phyloP scores from a whole-genome alignment of 1,140 invertebrate species.

The Pissodes strobi region DNA sequence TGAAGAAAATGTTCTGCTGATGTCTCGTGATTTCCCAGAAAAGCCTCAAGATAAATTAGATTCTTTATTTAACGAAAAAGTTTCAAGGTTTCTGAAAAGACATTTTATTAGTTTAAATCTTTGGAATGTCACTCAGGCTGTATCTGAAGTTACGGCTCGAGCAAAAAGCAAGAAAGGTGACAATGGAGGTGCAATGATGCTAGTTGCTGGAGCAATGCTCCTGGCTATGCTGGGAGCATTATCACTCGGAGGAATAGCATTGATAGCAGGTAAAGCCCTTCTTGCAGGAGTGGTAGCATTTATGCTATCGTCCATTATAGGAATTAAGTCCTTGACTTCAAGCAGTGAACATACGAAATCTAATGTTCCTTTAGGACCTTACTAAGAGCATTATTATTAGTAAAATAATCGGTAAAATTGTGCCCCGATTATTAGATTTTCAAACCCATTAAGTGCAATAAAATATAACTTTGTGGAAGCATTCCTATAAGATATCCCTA shows the following conservation, averaged over 20 bases:
- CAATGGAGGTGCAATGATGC: slow-evolving; percentile 3
- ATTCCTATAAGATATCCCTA: too few species aligned
- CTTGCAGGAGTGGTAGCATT: slow-evolving; percentile 79
- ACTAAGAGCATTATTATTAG: too few species aligned
- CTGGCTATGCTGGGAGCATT: slow-evolving; percentile 74
- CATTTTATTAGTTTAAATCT: slow-evolving; percentile 74
- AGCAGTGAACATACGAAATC: too few species aligned
- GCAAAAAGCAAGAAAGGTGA: neutral
- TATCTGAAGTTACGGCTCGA: too few species aligned
- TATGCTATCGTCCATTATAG: slow-evolving; percentile 72
- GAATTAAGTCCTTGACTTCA: slow-evolving; percentile 71
- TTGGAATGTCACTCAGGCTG: slow-evolving; percentile 59
- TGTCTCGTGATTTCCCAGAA: slow-evolving; percentile 73
- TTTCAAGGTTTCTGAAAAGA: slow-evolving; percentile 70
- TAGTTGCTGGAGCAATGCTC: slow-evolving; percentile 66
- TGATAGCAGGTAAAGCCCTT: slow-evolving; percentile 78
- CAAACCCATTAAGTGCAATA: too few species aligned
- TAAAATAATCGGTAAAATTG: too few species aligned
- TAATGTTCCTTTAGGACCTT: too few species aligned
- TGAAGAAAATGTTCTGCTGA: slow-evolving; percentile 68
- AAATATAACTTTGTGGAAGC: too few species aligned
- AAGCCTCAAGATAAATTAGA: slow-evolving; percentile 75
- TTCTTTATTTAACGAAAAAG: slow-evolving; percentile 71
- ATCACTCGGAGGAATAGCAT: slow-evolving; percentile 73
- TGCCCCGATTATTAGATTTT: too few species aligned